A percentile compares a stretch with the other conserved stretches of the same genome.
Evolutionary conservation across 2,888 invertebrate species (phyloP).

Genomic region (Phytoseiulus persimilis): DNA sequence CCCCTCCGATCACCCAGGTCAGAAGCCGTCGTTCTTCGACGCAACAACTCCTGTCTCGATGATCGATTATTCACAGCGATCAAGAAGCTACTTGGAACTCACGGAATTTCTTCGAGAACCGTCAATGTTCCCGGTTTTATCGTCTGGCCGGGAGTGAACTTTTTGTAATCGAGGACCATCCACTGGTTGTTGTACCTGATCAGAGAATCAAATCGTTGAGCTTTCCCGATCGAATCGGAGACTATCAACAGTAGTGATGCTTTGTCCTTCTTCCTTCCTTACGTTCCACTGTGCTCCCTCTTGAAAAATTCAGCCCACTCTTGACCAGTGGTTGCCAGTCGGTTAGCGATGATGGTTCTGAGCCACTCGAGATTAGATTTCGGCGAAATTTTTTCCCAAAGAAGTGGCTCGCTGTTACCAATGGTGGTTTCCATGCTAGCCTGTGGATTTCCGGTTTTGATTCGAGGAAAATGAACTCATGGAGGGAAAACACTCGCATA

Average conservation of each 20-base stretch:
- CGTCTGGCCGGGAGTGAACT: conserved; percentile 55
- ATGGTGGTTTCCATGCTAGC: conserved; percentile 69
- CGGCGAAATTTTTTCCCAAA: conserved; percentile 63
- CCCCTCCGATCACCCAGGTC: too few relatives aligned
- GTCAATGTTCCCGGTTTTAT: conserved; percentile 56
- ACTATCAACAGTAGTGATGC: too few relatives aligned
- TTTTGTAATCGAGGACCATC: conserved; percentile 67
- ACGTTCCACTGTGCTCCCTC: conserved; percentile 66
- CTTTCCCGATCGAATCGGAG: background rate
- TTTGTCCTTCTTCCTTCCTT: too few relatives aligned
- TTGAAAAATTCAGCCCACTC: conserved; percentile 66
- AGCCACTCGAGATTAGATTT: conserved; percentile 63
- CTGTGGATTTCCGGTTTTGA: conserved; percentile 44
- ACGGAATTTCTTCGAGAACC: conserved; percentile 67
- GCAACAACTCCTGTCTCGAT: too few relatives aligned
- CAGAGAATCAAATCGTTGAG: background rate
- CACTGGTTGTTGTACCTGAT: conserved; percentile 70
- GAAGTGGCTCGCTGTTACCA: conserved; percentile 62
- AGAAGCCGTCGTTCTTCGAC: too few relatives aligned
- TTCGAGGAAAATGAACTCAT: background rate
- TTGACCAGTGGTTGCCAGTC: conserved; percentile 62
- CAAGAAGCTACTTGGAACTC: too few relatives aligned
- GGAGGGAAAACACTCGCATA: too few relatives aligned
- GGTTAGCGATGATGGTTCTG: conserved; percentile 71
- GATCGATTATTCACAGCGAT: too few relatives aligned